Evolutionary conservation across 2,113 vertebrate species (phyloP).

Genomic region (Macquaria ambigua): DNA sequence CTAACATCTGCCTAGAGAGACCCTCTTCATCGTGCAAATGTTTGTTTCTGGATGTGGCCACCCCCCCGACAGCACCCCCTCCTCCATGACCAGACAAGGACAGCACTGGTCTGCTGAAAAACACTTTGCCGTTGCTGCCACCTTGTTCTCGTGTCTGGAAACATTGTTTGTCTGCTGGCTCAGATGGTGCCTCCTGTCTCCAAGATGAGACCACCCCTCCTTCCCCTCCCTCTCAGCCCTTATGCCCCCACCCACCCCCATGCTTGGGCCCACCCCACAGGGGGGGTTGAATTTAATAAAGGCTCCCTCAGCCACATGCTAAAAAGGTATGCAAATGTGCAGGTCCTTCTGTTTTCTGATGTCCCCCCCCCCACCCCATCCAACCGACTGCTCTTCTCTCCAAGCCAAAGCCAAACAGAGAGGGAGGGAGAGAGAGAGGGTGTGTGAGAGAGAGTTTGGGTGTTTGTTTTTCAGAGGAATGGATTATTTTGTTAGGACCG

Average conservation of each 20-base stretch:
- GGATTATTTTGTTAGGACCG: constrained; percentile 78
- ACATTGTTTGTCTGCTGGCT: constrained; percentile 75
- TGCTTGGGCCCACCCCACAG: constrained; percentile 66
- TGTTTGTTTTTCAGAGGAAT: constrained; percentile 79
- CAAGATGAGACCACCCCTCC: constrained; percentile 62
- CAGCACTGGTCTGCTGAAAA: constrained; percentile 18
- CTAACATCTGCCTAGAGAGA: constrained; percentile 21
- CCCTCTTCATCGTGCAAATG: not conserved
- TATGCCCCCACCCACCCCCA: constrained; percentile 34
- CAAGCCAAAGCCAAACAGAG: constrained; percentile 55
- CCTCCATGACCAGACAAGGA: constrained; percentile 1
- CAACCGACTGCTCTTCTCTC: constrained; percentile 68
- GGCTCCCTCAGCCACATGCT: constrained; percentile 79
- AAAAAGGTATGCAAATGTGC: constrained; percentile 82
- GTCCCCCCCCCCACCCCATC: not conserved
- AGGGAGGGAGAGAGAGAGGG: constrained; percentile 19
- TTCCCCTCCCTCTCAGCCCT: constrained; percentile 38
- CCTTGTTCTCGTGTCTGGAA: constrained; percentile 67
- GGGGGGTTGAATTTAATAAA: constrained; percentile 79
- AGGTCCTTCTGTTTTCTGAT: constrained; percentile 78
- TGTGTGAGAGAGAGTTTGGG: constrained; percentile 36
- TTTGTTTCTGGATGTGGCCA: not conserved
- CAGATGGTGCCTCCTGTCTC: constrained; percentile 77
- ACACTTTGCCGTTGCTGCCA: constrained; percentile 59
- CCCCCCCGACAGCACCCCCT: not conserved